These are phyloP conservation scores for Eulemur rufifrons DNA, from an alignment of 2,113 vertebrate species.

Conservation along the genomic window DNA sequence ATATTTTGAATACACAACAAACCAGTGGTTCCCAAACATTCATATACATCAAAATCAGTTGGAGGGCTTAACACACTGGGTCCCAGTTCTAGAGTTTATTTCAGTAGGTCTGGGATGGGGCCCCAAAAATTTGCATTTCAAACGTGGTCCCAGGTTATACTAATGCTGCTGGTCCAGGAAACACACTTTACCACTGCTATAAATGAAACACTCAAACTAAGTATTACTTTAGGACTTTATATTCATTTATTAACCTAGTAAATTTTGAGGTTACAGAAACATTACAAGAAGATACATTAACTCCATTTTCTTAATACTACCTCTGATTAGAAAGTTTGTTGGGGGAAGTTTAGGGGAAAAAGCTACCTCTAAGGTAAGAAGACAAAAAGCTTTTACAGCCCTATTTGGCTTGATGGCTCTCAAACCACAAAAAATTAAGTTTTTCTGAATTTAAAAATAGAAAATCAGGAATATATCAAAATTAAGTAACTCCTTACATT, in stretches of 20 bases:
- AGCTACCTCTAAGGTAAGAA: not conserved
- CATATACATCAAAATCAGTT: not conserved
- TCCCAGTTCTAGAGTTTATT: not conserved
- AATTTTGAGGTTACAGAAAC: constrained; percentile 30
- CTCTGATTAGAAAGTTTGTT: not conserved
- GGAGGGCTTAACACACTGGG: not conserved
- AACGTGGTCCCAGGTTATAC: not conserved
- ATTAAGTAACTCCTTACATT: constrained; percentile 41
- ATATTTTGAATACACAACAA: not conserved
- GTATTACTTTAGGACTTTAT: not conserved
- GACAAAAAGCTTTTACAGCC: not conserved
- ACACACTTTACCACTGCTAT: not conserved
- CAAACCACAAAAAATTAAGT: constrained; percentile 37
- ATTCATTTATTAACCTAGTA: not conserved
- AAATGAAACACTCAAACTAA: constrained; percentile 1
- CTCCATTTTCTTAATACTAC: constrained; percentile 26
- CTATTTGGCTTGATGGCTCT: not conserved
- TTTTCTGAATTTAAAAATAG: constrained; percentile 41
- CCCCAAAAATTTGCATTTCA: not conserved
- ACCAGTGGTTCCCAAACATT: not conserved
- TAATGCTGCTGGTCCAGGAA: not conserved
- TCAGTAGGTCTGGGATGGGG: not conserved
- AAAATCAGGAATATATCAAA: constrained; percentile 37
- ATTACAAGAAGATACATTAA: constrained; percentile 30
- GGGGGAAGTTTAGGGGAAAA: not conserved